Evolutionary conservation across 2,113 vertebrate species (phyloP).

Genomic region (Phodopus roborovskii): DNA sequence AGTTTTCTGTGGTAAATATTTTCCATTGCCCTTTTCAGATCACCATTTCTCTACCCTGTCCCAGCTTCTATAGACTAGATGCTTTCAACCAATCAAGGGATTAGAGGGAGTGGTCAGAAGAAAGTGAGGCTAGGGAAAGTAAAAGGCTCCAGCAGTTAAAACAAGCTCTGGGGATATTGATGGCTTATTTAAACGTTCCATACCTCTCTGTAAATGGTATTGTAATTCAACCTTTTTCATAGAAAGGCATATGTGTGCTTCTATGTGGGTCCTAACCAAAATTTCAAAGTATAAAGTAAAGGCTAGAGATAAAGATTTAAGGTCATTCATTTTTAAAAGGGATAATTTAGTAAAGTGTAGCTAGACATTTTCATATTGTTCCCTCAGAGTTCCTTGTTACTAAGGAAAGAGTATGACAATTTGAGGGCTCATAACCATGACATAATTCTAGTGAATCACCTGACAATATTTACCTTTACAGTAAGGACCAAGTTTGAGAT

Average conservation of each 20-base stretch:
- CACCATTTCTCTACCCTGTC: not conserved
- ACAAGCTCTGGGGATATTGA: not conserved
- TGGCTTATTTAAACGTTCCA: slow-evolving; percentile 8
- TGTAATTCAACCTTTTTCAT: slow-evolving; percentile 21
- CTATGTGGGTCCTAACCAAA: not conserved
- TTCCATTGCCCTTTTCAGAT: not conserved
- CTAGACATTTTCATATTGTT: not conserved
- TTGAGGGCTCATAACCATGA: not conserved
- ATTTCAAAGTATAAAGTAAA: slow-evolving; percentile 19
- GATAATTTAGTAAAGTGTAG: not conserved
- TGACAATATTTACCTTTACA: not conserved
- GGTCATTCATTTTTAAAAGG: not conserved
- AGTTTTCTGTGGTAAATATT: not conserved
- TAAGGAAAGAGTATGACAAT: not conserved
- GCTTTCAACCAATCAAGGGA: not conserved
- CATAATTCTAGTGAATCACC: not conserved
- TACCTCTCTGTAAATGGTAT: not conserved
- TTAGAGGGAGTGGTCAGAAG: not conserved
- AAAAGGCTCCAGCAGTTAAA: not conserved
- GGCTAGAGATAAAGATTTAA: not conserved
- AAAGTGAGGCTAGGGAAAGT: not conserved
- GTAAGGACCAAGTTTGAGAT: not conserved
- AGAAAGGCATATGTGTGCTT: not conserved
- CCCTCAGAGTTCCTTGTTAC: not conserved
- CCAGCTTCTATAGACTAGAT: not conserved